Evolutionary conservation across 2,797 vertebrate genomes (phyloP).

Genomic region (Oreochromis mossambicus): DNA sequence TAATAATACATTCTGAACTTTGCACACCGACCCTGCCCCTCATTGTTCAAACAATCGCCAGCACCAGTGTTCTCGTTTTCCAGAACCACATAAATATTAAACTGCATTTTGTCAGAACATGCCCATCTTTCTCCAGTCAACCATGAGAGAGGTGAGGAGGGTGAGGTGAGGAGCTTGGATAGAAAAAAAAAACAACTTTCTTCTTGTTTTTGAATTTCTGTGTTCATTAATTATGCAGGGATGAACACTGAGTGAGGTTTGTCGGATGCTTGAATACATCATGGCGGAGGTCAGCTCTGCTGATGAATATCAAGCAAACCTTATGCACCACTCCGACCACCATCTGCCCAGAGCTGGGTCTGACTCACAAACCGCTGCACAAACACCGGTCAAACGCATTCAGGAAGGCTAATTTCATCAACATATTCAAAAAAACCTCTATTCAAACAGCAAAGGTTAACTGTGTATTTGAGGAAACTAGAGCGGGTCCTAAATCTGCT

Average conservation of each 20-base stretch:
- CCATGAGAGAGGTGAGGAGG: neutral
- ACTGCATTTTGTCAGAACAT: neutral
- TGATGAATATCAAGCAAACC: constrained; percentile 78
- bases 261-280: constrained; percentile 43
- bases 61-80: neutral
- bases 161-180: neutral
- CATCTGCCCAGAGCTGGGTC: constrained; percentile 71
- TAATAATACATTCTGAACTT: neutral
- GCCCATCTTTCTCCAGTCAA: neutral
- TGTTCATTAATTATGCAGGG: constrained; percentile 69
- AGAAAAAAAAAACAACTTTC: neutral
- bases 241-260: constrained; percentile 42
- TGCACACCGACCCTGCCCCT: neutral
- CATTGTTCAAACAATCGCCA: neutral
- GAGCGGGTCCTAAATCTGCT: constrained; percentile 32
- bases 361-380: constrained; percentile 57
- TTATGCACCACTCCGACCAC: constrained; percentile 57
- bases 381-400: constrained; percentile 56
- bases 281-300: constrained; percentile 59
- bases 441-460: constrained; percentile 65
- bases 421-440: constrained; percentile 73
- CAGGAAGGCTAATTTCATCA: constrained; percentile 78
- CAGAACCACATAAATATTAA: neutral
- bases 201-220: constrained; percentile 58
- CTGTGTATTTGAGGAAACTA: constrained; percentile 39